Percentiles rank a stretch among this genome's conserved stretches.
These are phyloP conservation scores for Doris montereyensis DNA, from an alignment of 2,888 invertebrate species.

Conservation along the genomic window DNA sequence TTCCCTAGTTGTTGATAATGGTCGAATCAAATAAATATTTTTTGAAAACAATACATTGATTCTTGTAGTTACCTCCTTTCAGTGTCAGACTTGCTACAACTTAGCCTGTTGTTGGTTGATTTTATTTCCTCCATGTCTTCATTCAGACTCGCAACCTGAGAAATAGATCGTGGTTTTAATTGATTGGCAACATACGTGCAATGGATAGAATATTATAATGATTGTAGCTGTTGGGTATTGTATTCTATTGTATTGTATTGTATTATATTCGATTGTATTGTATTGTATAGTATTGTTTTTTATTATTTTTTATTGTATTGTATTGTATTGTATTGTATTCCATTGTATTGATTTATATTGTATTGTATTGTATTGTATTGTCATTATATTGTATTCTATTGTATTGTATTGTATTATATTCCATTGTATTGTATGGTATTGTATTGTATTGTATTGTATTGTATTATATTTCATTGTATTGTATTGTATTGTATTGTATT, in stretches of 20 bases:
- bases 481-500: conserved; percentile 17
- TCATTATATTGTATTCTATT: conserved; percentile 8
- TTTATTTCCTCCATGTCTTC: no score
- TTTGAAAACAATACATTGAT: no score
- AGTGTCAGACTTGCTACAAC: no score
- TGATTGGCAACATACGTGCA: no score
- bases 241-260: conserved; percentile 1
- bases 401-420: conserved; percentile 6
- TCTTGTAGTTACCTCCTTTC: no score
- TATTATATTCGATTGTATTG: neutral
- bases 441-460: conserved; percentile 28
- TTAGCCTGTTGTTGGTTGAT: no score
- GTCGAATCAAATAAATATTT: no score
- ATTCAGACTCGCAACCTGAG: no score
- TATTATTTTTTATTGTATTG: neutral
- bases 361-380: neutral
- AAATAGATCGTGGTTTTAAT: no score
- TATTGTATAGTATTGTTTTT: neutral
- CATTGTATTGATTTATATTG: neutral
- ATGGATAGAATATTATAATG: no score
- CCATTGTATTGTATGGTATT: conserved; percentile 15
- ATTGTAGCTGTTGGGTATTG: no score
- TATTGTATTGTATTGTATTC: neutral
- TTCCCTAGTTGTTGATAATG: no score
- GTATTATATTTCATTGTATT: conserved; percentile 14